Evolutionary conservation across 2,797 vertebrate genomes (phyloP).

Genomic region (Eidolon dupreanum): DNA sequence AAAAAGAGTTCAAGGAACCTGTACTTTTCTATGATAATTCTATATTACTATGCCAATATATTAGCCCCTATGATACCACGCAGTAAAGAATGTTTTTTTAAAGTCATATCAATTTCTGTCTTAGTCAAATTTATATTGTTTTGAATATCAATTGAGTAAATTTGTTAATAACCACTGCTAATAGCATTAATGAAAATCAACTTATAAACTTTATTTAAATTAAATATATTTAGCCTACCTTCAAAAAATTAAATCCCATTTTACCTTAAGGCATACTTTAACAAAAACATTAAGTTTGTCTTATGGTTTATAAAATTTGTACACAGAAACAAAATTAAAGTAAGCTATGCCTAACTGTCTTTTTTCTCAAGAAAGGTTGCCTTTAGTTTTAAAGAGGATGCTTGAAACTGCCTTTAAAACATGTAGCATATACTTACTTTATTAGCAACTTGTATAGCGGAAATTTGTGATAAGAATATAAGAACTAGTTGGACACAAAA

Average conservation of each 20-base stretch:
- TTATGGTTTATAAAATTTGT: neutral
- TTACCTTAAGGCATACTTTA: neutral
- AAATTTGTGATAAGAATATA: neutral
- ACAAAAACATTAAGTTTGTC: neutral
- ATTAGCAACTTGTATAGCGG: neutral
- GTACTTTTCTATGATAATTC: neutral
- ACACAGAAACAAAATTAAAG: neutral
- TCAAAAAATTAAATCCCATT: neutral
- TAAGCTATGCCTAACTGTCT: neutral
- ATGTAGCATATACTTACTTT: neutral
- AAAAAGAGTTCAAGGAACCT: neutral
- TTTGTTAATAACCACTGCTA: neutral
- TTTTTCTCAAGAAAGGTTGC: neutral
- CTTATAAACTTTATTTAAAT: neutral
- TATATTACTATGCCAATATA: neutral
- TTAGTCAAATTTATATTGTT: neutral
- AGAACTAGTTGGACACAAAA: neutral
- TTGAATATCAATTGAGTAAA: neutral
- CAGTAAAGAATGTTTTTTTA: neutral
- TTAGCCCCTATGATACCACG: neutral
- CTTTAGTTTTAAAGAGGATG: neutral
- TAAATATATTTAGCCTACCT: neutral
- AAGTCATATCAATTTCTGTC: neutral
- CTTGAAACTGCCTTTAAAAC: neutral
- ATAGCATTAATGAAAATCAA: neutral